Evolutionary conservation across 2,113 vertebrate genomes (phyloP).

Genomic region (Alexandromys fortis): DNA sequence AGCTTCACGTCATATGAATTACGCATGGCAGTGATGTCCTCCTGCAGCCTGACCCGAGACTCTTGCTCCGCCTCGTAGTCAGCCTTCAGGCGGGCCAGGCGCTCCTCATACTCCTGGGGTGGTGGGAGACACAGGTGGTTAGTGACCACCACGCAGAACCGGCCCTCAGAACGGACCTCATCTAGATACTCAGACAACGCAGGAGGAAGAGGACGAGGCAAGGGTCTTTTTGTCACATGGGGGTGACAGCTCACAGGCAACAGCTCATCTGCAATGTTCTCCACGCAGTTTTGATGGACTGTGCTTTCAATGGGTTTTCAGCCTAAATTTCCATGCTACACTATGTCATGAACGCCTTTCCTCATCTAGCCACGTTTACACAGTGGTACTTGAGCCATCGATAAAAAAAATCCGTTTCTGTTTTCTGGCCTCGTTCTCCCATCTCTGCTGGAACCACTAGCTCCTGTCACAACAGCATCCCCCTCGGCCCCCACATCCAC

Average conservation of each 20-base stretch:
- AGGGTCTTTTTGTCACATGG: not conserved
- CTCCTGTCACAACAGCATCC: not conserved
- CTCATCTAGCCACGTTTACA: accelerated
- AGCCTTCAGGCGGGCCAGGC: constrained; percentile 89
- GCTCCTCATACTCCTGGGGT: constrained; percentile 90
- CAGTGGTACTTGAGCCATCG: not conserved
- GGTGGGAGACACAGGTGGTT: accelerated
- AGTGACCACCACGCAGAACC: not conserved
- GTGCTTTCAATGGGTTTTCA: accelerated
- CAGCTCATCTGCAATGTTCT: not conserved
- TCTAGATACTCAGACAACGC: not conserved
- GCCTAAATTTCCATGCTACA: not conserved
- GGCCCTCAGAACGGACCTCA: not conserved
- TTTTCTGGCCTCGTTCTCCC: not conserved
- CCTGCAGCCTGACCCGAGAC: constrained; percentile 88
- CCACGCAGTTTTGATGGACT: not conserved
- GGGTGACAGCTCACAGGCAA: not conserved
- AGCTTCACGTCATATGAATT: constrained; percentile 88
- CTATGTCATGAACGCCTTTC: not conserved
- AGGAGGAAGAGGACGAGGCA: not conserved
- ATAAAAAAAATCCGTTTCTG: accelerated
- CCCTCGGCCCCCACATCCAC: not conserved
- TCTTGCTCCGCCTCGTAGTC: constrained; percentile 91
- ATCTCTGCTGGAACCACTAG: not conserved
- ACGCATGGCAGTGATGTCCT: constrained; percentile 89